Conservation (phyloP, 2,797 vertebrate species). For the Melopsittacus undulatus region DNA sequence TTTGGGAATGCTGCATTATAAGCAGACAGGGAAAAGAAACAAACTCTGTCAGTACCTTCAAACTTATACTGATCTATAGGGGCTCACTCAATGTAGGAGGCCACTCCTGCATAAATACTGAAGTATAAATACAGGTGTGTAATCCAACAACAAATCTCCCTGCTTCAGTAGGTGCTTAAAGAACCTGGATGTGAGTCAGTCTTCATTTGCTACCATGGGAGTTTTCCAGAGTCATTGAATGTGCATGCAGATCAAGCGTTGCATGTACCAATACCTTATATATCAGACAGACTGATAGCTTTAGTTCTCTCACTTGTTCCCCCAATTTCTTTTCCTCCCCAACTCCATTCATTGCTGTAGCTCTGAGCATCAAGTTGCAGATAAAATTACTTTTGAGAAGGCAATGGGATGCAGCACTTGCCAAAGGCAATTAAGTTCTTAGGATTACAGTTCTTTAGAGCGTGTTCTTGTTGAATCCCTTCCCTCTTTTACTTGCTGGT, state of each 20-base stretch:
- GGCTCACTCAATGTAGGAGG: neutral
- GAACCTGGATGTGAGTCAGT: neutral
- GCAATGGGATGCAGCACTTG: conserved; percentile 49
- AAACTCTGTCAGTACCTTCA: neutral
- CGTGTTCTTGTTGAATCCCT: conserved; percentile 46
- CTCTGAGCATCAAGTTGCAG: conserved; percentile 59
- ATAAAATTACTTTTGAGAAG: conserved; percentile 55
- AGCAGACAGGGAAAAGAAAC: neutral
- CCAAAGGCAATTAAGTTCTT: conserved; percentile 68
- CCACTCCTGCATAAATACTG: neutral
- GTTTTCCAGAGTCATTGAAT: neutral
- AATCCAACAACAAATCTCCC: neutral
- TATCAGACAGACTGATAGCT: neutral
- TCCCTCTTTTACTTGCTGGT: conserved; percentile 46
- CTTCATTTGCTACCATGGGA: neutral
- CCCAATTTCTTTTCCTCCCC: conserved; percentile 32
- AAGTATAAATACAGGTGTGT: conserved; percentile 8
- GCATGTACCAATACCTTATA: neutral
- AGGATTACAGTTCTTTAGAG: conserved; percentile 61
- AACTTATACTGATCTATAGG: neutral
- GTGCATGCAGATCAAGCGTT: neutral
- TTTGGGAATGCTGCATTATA: neutral
- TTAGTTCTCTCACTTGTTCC: neutral
- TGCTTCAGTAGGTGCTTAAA: neutral
- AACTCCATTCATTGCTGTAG: conserved; percentile 40